Base-by-base conservation (phyloP, 92 coral and sea anemone species). In the Anthopleura xanthogrammica region DNA sequence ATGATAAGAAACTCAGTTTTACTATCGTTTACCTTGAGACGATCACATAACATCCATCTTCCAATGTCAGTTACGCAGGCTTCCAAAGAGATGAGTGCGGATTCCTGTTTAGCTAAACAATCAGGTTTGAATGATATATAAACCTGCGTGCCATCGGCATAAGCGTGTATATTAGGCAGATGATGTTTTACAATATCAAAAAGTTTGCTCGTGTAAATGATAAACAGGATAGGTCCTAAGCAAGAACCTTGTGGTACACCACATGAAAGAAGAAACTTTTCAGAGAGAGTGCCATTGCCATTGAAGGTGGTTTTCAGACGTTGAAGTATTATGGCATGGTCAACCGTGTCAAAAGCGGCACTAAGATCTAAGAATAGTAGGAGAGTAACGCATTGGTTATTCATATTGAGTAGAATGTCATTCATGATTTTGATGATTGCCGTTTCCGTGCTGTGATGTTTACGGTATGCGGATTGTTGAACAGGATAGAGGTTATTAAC, bases 211-310 rank as follows among this genome's bases (percentile, higher is more conserved):
- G 64, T 43, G 68, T 87, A 82, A 19, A 82, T 82, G 17, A 74
- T 77, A 86, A 81, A 86, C 23, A 86, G 82, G 8, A 87, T 64
- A 7, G 87, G 90, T 12, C 87, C 82, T 23, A 87, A 43, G 55
- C 83, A 87, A 12, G 90, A 87, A 13, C 90, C 87, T 57, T 87
- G 90, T 2, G 90, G 87, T 13, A 75, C 72, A 12, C 90, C 90
- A 65, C 39, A 62, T 17, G 11, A 58, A 23, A 87, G 50, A 12
- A 75, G 36, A 62, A 87, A 82, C 23, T 72, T 58, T 16, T 76
- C 43, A 6, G 87, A 87, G 16, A 82, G 52, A 36, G 52, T 82
- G 8, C 83, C 83, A 52, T 83, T n/a, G n/a, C 83, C 83, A 52
- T 83, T 66, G 9, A 48, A 48, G 5, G 4, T 48, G 5, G 52